Conservation (phyloP, 2,113 vertebrate genomes). For the Ctenomys sociabilis region DNA sequence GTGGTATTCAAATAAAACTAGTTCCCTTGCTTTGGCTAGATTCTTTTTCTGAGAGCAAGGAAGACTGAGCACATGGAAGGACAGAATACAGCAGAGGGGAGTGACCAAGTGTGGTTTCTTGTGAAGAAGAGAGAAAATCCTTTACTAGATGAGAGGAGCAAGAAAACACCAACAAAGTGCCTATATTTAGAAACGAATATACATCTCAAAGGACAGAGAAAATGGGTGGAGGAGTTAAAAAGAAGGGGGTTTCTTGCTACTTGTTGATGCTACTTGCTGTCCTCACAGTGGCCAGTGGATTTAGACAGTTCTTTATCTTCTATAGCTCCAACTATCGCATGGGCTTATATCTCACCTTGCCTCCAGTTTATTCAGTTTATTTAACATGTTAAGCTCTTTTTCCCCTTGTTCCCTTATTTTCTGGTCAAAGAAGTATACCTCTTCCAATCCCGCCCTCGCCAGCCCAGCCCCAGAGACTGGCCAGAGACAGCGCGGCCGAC, state of each 20-base stretch:
- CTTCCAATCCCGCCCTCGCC: no score
- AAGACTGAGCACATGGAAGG: neutral
- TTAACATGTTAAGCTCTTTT: neutral
- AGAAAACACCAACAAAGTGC: neutral
- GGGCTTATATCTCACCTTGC: neutral
- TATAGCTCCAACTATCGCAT: neutral
- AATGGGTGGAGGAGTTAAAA: neutral
- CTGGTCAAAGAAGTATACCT: neutral
- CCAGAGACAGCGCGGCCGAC: no score
- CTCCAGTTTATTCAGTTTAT: neutral
- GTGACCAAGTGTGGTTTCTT: neutral
- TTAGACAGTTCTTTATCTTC: neutral
- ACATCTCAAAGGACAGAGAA: neutral
- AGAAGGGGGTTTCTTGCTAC: neutral
- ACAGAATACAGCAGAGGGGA: neutral
- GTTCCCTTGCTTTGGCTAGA: neutral
- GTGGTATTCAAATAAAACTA: slow-evolving; percentile 37
- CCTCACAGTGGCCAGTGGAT: neutral
- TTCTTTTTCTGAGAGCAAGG: neutral
- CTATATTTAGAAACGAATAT: neutral
- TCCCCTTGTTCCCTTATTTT: neutral
- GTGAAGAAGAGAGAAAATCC: neutral
- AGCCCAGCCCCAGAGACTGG: no score
- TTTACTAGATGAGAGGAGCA: neutral
- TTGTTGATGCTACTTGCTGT: neutral